phyloP scores from a whole-genome alignment of 2,888 invertebrate species.

The Choreutis nemorana region DNA sequence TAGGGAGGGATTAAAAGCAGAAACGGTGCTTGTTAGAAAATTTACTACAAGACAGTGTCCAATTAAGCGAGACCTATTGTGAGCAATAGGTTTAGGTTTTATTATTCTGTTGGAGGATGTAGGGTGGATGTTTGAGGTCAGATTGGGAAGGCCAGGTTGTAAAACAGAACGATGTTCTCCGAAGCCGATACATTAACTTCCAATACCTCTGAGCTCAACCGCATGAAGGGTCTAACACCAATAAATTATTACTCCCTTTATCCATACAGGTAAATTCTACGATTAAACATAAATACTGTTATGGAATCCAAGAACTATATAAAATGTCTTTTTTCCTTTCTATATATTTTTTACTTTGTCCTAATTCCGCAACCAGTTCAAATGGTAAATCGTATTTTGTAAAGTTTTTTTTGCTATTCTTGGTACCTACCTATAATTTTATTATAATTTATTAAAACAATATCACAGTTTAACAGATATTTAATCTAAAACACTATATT shows the following conservation, averaged over 20 bases:
- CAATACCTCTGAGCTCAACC: slow-evolving; percentile 42
- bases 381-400: too few relatives aligned
- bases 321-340: too few relatives aligned
- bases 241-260: slow-evolving; percentile 47
- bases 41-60: slow-evolving; percentile 21
- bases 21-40: slow-evolving; percentile 16
- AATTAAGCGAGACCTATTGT: slow-evolving; percentile 24
- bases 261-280: slow-evolving; percentile 17
- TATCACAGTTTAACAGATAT: too few relatives aligned
- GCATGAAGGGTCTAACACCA: slow-evolving; percentile 44
- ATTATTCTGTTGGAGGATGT: slow-evolving; percentile 14
- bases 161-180: slow-evolving; percentile 32
- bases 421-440: too few relatives aligned
- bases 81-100: slow-evolving; percentile 25
- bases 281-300: too few relatives aligned
- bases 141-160: slow-evolving; percentile 27
- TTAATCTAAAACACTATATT: too few relatives aligned
- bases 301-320: too few relatives aligned
- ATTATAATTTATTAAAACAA: too few relatives aligned
- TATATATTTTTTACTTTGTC: too few relatives aligned
- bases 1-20: slow-evolving; percentile 13
- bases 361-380: too few relatives aligned
- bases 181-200: slow-evolving; percentile 43
- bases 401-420: too few relatives aligned
- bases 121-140: slow-evolving; percentile 15